Base-by-base conservation (phyloP, 30 jellyfish, hydroid and myxozoan genomes). In the Sanderia malayensis region DNA sequence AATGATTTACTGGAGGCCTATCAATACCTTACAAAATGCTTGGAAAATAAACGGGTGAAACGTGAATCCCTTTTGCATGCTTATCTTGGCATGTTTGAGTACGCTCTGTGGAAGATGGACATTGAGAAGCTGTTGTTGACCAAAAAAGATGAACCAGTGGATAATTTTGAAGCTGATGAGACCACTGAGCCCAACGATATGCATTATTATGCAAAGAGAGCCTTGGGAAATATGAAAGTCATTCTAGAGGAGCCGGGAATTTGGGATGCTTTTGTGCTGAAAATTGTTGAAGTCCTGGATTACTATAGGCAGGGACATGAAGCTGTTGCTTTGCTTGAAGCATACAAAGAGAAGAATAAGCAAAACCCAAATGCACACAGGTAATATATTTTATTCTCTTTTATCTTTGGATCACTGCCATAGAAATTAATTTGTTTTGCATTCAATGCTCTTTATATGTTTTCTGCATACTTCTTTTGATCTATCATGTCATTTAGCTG, bases 281-380 rank as follows among this genome's bases (percentile, higher is more conserved):
- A 74, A 47, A 74, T 74, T 53, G 57, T 74, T 0, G 86, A 74
- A 25, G 60, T 74, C 1, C 46, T 58, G 22, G 86, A 74, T 31
- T 74, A 74, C 44, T 60, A 74, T 41, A n/a, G 60, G 17, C 63
- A 74, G 21, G 22, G 7, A 2, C 77, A 74, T 0, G 67, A 61
- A 20, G 77, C 78, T 1, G 68, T 60, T 24, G 1, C 28, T 25
- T 8, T 74, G 8, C 76, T 74, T 11, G 77, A 74, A 46, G 32
- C 15, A 18, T 74, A 74, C 63, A 44, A 77, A 28, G 77, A 58
- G 19, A 74, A 46, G 34, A 74, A 74, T 44, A 58, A 30, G 70
- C 58, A 60, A 13, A 74, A 74, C 32, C 86, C 86, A 11, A 74
- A 74, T 74, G 41, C 86, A 20, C 86, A 74, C 76, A 74, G 86